These are phyloP conservation scores for Tringa solitaria DNA, from an alignment of 2,113 vertebrate species.

Conservation along the genomic window DNA sequence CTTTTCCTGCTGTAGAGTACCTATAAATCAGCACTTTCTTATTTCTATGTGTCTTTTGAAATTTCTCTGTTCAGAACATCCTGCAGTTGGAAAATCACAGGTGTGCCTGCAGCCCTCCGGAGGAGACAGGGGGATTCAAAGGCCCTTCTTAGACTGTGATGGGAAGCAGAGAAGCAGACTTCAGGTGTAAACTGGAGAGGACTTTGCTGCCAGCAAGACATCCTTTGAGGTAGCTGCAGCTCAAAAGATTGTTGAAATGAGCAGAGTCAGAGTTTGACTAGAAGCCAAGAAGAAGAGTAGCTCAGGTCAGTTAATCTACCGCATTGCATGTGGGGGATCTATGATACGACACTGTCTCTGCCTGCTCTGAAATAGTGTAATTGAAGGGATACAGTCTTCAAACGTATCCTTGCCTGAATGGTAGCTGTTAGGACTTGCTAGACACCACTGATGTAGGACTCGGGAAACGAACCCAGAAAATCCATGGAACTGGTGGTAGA, in stretches of 20 bases:
- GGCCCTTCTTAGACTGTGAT: neutral
- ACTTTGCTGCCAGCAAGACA: neutral
- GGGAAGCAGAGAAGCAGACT: neutral
- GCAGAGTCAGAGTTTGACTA: neutral
- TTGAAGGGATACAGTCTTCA: neutral
- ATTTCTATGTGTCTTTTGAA: conserved; percentile 16
- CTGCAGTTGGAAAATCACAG: neutral
- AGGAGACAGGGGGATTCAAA: neutral
- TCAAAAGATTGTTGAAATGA: conserved; percentile 5
- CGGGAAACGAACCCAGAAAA: neutral
- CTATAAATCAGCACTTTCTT: neutral
- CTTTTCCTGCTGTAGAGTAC: neutral
- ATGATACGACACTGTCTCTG: neutral
- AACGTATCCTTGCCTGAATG: neutral
- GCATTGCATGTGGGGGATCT: neutral
- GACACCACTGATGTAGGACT: neutral
- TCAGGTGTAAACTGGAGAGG: neutral
- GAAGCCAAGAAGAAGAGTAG: neutral
- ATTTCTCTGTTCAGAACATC: neutral
- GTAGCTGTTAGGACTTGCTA: neutral
- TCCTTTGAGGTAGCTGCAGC: conserved; percentile 32
- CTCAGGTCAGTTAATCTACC: neutral
- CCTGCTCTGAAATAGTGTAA: neutral
- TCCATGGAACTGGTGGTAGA: neutral
- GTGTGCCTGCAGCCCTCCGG: rapidly evolving